Evolutionary conservation across 2,113 vertebrate genomes (phyloP).

Genomic region (Spilogale gracilis): DNA sequence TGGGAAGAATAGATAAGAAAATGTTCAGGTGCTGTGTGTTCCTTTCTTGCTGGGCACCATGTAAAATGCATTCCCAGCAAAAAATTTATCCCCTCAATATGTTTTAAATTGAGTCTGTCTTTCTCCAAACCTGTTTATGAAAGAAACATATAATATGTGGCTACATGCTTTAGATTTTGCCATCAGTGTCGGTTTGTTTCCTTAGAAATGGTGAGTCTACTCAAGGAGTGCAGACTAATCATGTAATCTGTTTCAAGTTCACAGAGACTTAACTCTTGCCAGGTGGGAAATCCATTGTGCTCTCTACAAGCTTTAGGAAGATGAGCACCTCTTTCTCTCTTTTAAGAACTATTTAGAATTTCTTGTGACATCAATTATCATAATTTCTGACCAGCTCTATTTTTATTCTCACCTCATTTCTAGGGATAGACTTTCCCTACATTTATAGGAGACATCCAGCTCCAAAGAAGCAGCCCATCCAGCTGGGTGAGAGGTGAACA

Average conservation of each 20-base stretch:
- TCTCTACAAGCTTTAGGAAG: background rate
- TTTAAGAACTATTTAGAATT: background rate
- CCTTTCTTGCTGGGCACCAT: constrained; percentile 27
- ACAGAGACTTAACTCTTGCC: background rate
- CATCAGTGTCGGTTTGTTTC: background rate
- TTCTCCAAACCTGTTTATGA: constrained; percentile 52
- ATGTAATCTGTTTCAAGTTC: background rate
- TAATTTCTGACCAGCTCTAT: background rate
- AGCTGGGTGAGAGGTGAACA: fast-evolving
- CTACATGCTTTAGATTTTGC: constrained; percentile 51
- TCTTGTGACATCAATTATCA: background rate
- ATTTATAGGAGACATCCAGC: fast-evolving
- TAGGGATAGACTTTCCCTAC: background rate
- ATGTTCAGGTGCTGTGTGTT: constrained; percentile 30
- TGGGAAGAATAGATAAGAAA: constrained; percentile 62
- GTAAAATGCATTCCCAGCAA: constrained; percentile 71
- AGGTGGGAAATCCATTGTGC: background rate
- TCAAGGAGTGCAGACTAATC: background rate
- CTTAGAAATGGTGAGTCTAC: background rate
- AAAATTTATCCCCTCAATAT: constrained; percentile 5
- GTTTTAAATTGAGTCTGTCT: constrained; percentile 51
- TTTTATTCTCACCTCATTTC: background rate
- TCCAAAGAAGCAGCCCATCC: too few relatives aligned
- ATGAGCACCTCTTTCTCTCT: background rate
- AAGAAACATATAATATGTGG: background rate